Base-by-base conservation (phyloP, 2,797 vertebrate species). In the Harpagifer antarcticus region DNA sequence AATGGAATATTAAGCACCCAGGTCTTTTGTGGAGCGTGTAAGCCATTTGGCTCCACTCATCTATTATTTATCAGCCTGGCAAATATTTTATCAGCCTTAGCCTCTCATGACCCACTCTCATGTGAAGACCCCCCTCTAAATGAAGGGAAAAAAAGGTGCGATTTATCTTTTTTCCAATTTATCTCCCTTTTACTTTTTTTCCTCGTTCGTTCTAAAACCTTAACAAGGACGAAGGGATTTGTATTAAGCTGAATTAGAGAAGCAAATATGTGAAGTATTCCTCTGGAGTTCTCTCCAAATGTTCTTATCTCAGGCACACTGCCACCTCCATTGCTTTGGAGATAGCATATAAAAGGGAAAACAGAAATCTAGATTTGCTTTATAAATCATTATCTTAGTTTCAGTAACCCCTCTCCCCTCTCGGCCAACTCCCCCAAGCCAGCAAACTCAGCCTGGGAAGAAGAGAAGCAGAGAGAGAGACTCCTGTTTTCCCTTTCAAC, bases 41-140 rank as follows among this genome's bases (percentile, higher is more conserved):
- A 95, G 93, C 91, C 92, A 92, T 94, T 95, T 95, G 94, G 91
- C 92, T 93, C 92, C 85, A 86, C 87, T 93, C 90, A 93, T 95
- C 93, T 93, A 94, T 95, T 93, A 95, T 95, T 95, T 93, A 94
- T 94, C 91, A 95, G 92, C 78, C 90, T 91, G 89, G 92, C 92
- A 92, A 93, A 93, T 94, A 93, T 95, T 93, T 95, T 94, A 94
- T 95, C 89, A 93, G 91, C 86, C 89, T 91, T 92, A 85, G 91
- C 89, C 91, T 90, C 91, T 91, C 84, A 86, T 85, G 90, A 89
- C 92, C 92, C 85, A 76, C 85, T 90, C 89, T 91, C 81, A 90
- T 92, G 83, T 89, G 86, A 87, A 90, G 69, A 73, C 77, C 80
- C 83, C 79, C 70, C 68, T 50, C 52, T 86, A 87, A 89, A 88